Evolutionary conservation across 2,113 vertebrate genomes (phyloP), one percentile per base, ranked within the genome.

Genomic region (Pygoscelis adeliae): DNA sequence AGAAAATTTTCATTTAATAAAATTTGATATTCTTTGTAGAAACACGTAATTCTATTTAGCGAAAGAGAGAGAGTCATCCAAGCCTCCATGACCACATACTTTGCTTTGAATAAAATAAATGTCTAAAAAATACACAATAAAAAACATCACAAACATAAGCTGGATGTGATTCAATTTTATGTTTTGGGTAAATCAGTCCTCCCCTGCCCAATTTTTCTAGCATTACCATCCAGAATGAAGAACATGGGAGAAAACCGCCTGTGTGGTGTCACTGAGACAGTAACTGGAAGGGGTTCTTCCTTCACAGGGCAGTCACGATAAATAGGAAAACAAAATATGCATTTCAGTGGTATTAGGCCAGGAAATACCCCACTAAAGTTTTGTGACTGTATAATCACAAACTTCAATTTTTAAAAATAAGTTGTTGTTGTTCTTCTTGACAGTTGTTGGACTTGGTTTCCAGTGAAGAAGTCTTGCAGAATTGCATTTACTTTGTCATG

Each of bases 91-190:
- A 80, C 29, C 22, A 63, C 0, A 0, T 29, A 62, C 8, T 53
- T 91, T 29, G 15, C 18, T 63, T 87, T 84, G 32, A 93, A 74
- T 62, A 76, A 70, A 78, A 70, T 13, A 62, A 85, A 86, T 19
- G 0, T 56, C 82, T 36, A 34, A 82, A 85, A 85, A 88, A 29
- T 6, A 30, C 16, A 71, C 62, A 80, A 26, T 18, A 84, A 72
- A 62, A 56, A 6, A 2, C 70, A 44, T 47, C 2, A 11, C 92
- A 94, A 95, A 79, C 19, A 73, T 84, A 80, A 85, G 6, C 32
- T 89, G 69, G 63, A 76, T 93, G 89, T 92, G 61, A 82, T 89
- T 97, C 62, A 92, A 3, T 49, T 89, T 86, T 56, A 95, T 66
- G 16, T 27, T 84, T 93, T 70, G 26, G 16, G 61, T 89, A 94